These are phyloP conservation scores for Mayetiola destructor DNA, from an alignment of 2,888 invertebrate species.

Conservation along the genomic window DNA sequence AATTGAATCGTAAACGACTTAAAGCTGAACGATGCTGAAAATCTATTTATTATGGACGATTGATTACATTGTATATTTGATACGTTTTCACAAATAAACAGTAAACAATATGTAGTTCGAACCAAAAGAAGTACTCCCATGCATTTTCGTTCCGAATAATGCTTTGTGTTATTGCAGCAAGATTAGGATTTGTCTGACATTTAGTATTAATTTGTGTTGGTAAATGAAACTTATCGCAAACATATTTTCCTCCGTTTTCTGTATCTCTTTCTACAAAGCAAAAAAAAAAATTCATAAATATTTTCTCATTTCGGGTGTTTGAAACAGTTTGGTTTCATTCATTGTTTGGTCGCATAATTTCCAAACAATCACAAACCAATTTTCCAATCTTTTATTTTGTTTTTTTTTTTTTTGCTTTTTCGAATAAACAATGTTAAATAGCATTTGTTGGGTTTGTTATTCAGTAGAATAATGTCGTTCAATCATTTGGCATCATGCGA, in stretches of 20 bases:
- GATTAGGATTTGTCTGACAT: neutral
- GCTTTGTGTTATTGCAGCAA: too few species aligned
- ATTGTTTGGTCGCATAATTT: slow-evolving; percentile 3
- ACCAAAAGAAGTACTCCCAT: too few species aligned
- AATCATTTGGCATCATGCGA: too few species aligned
- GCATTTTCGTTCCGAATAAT: too few species aligned
- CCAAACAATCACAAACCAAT: slow-evolving; percentile 6
- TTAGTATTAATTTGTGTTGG: neutral
- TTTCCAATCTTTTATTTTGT: neutral
- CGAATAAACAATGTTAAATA: too few species aligned
- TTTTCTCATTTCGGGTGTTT: too few species aligned
- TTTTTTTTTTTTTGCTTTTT: too few species aligned
- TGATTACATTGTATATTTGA: neutral
- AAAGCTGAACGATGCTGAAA: neutral
- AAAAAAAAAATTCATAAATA: neutral
- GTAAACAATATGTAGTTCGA: too few species aligned
- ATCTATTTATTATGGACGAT: neutral
- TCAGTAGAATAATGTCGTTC: too few species aligned
- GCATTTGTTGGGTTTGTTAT: too few species aligned
- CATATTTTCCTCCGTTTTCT: neutral
- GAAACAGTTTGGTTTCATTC: neutral
- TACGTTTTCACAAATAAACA: too few species aligned
- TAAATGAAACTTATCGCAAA: slow-evolving; percentile 3
- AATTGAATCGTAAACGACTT: neutral
- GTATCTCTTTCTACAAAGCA: neutral